These are phyloP conservation scores for Chionis minor DNA, from an alignment of 2,113 vertebrate genomes.

Conservation along the genomic window DNA sequence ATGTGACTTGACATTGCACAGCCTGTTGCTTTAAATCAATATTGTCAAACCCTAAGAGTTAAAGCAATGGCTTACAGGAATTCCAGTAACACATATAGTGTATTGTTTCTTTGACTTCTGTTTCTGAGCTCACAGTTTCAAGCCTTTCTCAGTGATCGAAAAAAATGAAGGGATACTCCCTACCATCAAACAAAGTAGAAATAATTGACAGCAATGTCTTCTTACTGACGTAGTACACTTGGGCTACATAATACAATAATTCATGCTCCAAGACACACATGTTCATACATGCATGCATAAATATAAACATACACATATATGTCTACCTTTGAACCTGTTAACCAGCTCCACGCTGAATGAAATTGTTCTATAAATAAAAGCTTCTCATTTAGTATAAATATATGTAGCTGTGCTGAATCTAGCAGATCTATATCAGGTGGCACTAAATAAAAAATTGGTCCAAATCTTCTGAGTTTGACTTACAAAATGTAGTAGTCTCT, in stretches of 20 bases:
- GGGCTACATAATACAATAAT: background rate
- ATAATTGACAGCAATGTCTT: background rate
- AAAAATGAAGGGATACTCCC: background rate
- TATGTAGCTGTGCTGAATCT: background rate
- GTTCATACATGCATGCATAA: background rate
- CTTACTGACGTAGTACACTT: background rate
- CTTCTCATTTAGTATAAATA: background rate
- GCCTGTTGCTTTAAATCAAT: slow-evolving; percentile 29
- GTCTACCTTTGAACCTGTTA: background rate
- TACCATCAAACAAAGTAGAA: background rate
- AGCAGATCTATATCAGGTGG: background rate
- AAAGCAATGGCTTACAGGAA: background rate
- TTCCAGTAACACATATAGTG: background rate
- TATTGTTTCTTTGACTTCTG: background rate
- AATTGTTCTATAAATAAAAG: background rate
- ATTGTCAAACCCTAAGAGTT: background rate
- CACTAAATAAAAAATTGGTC: background rate
- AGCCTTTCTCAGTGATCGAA: background rate
- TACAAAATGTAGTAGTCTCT: background rate
- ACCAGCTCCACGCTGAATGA: background rate
- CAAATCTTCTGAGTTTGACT: background rate
- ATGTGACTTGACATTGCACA: slow-evolving; percentile 9
- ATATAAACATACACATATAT: background rate
- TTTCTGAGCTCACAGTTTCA: background rate
- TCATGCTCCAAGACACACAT: background rate